Evolutionary conservation across 2,113 vertebrate genomes (phyloP), one percentile per base, ranked within the genome.

Genomic region (Athene noctua): DNA sequence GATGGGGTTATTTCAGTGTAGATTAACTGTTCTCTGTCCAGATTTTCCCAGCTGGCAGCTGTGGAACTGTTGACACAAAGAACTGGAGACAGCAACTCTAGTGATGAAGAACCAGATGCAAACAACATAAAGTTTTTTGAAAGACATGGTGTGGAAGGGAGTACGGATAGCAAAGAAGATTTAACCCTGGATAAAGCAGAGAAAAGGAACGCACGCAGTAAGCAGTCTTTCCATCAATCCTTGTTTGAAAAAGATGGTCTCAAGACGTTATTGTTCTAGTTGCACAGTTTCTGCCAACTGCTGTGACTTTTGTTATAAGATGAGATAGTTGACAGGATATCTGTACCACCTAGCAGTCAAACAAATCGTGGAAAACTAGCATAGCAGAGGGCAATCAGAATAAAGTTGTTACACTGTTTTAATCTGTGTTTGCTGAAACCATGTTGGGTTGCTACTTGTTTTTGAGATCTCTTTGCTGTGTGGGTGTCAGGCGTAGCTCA

Each of bases 141-240:
- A 91, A 97, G 83, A 44, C 98, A 98, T 21, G 96, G 97, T 59
- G 98, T 98, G 71, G 98, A 98, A 92, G 98, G 98, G 54, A 98
- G 98, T 91, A 98, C 98, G 19, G 98, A 98, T 59, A 90, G 93
- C 86, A 97, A 90, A 68, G 97, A 93, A 54, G 97, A 98, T 40
- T 46, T 98, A 66, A 93, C 51, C 49, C 88, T 97, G 79, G 96
- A 86, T 94, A 80, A 97, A 23, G 65, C 51, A 7, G 96, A 98
- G 80, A 98, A 96, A 86, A 97, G 71, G 55, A 85, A 97, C 2
- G 97, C 98, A 55, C 97, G 98, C 78, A 92, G 98, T 99, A 96
- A 98, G 98, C 97, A 71, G 38, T 57, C 57, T n/a, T 65, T 49
- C 62, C 42, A 42, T 77, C 15, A 25, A 10, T 72, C 32, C 46